Evolutionary conservation across 2,113 vertebrate species (phyloP).

Genomic region (Percina caprodes): DNA sequence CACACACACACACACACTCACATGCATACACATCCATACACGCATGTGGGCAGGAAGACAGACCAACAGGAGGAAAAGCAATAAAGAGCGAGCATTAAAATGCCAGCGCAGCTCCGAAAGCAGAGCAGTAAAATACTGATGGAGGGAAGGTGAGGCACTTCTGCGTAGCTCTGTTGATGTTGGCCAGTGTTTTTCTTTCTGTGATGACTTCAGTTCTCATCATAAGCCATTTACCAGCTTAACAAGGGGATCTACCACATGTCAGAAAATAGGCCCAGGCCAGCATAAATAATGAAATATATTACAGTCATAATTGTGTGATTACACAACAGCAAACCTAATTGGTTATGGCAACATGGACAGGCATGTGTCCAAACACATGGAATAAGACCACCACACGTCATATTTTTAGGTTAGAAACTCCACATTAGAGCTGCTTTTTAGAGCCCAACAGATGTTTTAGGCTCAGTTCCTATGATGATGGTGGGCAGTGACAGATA

Average conservation of each 20-base stretch:
- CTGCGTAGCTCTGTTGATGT: constrained; percentile 29
- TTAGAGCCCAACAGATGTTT: constrained; percentile 13
- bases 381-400: constrained; percentile 10
- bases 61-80: constrained; percentile 48
- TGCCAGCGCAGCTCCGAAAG: constrained; percentile 26
- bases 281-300: constrained; percentile 9
- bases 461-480: constrained; percentile 5
- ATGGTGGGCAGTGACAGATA: not conserved
- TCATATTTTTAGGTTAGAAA: not conserved
- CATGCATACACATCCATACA: constrained; percentile 15
- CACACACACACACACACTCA: constrained; percentile 14
- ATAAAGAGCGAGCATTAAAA: constrained; percentile 59
- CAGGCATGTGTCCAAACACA: constrained; percentile 25
- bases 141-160: constrained; percentile 21
- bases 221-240: constrained; percentile 26
- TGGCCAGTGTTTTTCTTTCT: not conserved
- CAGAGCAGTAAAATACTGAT: constrained; percentile 21
- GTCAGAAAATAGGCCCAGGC: constrained; percentile 8
- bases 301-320: not conserved
- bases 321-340: not conserved
- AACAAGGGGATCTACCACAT: not conserved
- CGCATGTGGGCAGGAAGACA: constrained; percentile 31
- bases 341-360: constrained; percentile 1
- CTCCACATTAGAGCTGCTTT: not conserved
- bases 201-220: constrained; percentile 18